These are phyloP conservation scores for Xanthorhoe designata DNA, from an alignment of 2,888 invertebrate species.

Conservation along the genomic window DNA sequence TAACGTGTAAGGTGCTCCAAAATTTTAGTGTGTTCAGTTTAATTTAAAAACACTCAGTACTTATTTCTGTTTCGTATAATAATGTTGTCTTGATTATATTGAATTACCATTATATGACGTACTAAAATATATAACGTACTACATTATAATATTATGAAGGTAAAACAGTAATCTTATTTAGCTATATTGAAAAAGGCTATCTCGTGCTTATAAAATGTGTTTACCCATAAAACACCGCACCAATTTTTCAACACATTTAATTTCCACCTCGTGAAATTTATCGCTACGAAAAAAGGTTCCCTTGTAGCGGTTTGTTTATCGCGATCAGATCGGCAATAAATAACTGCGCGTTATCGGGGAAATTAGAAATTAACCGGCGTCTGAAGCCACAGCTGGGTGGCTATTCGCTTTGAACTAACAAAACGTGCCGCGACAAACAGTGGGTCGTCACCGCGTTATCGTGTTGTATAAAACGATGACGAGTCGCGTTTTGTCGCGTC, in stretches of 20 bases:
- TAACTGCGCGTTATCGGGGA: conserved; percentile 29
- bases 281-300: conserved; percentile 24
- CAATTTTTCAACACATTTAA: conserved; percentile 33
- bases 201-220: not conserved
- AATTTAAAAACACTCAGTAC: too few relatives aligned
- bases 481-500: too few relatives aligned
- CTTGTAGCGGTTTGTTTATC: conserved; percentile 18
- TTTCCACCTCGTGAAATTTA: conserved; percentile 25
- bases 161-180: not conserved
- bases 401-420: too few relatives aligned
- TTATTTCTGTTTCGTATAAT: too few relatives aligned
- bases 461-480: too few relatives aligned
- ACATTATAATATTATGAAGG: too few relatives aligned
- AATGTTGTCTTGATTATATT: too few relatives aligned
- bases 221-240: conserved; percentile 8
- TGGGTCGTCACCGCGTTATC: too few relatives aligned
- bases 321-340: conserved; percentile 33
- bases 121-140: not conserved
- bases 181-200: not conserved
- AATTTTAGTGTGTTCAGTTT: too few relatives aligned
- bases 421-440: too few relatives aligned
- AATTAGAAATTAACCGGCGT: conserved; percentile 35
- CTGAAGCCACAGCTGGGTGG: conserved; percentile 4
- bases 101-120: not conserved
- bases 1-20: too few relatives aligned